phyloP scores from a whole-genome alignment of 2,888 invertebrate species.

The Reticulitermes lucifugus region DNA sequence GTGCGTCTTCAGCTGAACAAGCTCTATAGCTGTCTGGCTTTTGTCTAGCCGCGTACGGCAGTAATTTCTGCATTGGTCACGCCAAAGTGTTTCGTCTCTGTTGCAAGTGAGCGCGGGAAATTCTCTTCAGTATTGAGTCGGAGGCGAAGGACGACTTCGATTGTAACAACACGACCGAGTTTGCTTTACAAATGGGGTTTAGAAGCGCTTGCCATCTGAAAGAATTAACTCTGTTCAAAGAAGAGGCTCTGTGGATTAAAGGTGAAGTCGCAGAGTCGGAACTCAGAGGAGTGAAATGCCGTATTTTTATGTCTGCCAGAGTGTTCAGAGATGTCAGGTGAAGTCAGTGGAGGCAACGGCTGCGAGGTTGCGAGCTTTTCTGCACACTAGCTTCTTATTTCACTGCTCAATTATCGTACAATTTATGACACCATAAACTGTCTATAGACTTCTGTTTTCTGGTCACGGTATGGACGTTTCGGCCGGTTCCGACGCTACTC shows the following conservation, averaged over 20 bases:
- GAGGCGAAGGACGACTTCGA: neutral
- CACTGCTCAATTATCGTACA: too few species aligned
- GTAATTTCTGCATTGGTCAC: neutral
- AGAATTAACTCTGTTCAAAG: neutral
- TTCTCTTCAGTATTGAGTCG: neutral
- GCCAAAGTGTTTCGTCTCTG: neutral
- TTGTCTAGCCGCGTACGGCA: neutral
- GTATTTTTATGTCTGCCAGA: too few species aligned
- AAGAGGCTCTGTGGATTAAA: neutral
- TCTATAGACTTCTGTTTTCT: too few species aligned
- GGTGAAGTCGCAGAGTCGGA: neutral
- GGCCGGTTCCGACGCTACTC: too few species aligned
- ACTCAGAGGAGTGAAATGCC: too few species aligned
- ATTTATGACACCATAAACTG: too few species aligned
- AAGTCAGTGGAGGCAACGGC: too few species aligned
- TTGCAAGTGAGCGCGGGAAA: neutral
- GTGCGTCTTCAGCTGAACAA: neutral
- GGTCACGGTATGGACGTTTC: too few species aligned
- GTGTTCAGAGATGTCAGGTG: too few species aligned
- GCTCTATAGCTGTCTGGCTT: neutral
- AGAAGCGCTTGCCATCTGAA: neutral
- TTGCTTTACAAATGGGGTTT: neutral
- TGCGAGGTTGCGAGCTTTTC: too few species aligned
- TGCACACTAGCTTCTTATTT: too few species aligned
- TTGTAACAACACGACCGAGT: neutral